Conservation (phyloP, 2,888 invertebrate genomes). For the Oscheius onirici region DNA sequence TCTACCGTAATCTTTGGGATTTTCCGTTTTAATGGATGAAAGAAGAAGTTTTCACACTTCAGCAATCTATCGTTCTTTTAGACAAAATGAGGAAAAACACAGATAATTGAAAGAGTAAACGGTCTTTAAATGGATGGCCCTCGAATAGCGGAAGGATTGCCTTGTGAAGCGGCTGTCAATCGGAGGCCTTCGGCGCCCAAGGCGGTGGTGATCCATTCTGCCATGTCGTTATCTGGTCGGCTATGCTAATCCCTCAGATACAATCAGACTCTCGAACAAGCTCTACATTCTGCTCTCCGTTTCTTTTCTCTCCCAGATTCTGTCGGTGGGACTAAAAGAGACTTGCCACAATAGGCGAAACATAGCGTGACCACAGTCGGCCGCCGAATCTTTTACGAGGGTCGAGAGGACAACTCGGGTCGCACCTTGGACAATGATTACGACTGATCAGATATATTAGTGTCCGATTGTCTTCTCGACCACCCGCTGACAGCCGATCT, state of each 20-base stretch:
- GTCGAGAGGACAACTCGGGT: constrained; percentile 19
- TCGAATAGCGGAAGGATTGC: background rate
- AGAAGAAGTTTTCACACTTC: too few species aligned
- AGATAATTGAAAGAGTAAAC: too few species aligned
- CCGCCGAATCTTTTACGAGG: constrained; percentile 27
- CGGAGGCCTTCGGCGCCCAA: constrained; percentile 12
- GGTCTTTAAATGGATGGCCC: too few species aligned
- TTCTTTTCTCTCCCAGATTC: background rate
- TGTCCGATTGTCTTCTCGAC: background rate
- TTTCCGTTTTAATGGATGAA: too few species aligned
- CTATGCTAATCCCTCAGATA: constrained; percentile 33
- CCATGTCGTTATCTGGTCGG: constrained; percentile 32
- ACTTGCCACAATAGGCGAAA: constrained; percentile 8
- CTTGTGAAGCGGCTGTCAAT: constrained; percentile 18
- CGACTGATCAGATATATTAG: constrained; percentile 18
- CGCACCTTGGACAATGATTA: constrained; percentile 30
- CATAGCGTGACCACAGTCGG: constrained; percentile 9
- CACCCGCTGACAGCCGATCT: constrained; percentile 12
- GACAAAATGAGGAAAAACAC: too few species aligned
- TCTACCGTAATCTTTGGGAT: constrained; percentile 7
- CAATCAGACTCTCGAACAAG: constrained; percentile 12
- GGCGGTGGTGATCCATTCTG: constrained; percentile 30
- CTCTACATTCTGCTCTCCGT: background rate
- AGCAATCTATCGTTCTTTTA: too few species aligned
- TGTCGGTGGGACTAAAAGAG: constrained; percentile 6